A percentile compares a stretch with the other conserved stretches of the same genome.
These are phyloP conservation scores for Harpagifer antarcticus DNA, from an alignment of 2,797 vertebrate genomes.

Conservation along the genomic window DNA sequence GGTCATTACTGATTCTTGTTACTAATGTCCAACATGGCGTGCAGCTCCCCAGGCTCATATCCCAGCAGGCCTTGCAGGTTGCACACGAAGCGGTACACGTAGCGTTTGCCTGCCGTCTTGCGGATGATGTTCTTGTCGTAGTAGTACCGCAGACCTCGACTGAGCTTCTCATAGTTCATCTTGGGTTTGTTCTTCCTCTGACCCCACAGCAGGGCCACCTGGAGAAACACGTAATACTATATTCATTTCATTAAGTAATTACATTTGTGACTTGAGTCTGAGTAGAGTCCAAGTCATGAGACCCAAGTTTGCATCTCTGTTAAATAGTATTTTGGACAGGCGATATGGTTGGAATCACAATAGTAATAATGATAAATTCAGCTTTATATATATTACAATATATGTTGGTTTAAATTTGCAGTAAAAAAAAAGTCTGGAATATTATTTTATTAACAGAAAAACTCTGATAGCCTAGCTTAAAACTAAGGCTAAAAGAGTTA, in stretches of 20 bases:
- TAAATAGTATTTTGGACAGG: too few relatives aligned
- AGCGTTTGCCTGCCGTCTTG: constrained; percentile 81
- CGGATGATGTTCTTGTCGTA: constrained; percentile 85
- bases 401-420: too few relatives aligned
- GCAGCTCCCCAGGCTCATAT: constrained; percentile 75
- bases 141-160: constrained; percentile 82
- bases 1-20: constrained; percentile 25
- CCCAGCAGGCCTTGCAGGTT: constrained; percentile 83
- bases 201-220: constrained; percentile 83
- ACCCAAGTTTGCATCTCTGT: too few relatives aligned
- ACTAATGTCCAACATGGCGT: constrained; percentile 68
- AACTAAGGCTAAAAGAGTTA: neutral
- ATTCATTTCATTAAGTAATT: too few relatives aligned
- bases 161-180: constrained; percentile 86
- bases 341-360: too few relatives aligned
- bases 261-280: too few relatives aligned
- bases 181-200: constrained; percentile 83
- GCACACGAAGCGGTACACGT: constrained; percentile 83
- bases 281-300: too few relatives aligned
- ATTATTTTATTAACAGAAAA: neutral
- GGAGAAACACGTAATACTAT: constrained; percentile 6
- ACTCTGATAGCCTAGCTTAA: neutral
- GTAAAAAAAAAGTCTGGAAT: too few relatives aligned
- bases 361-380: too few relatives aligned
- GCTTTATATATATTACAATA: too few relatives aligned